Base-by-base conservation (phyloP, 2,797 vertebrate species). In the Epinephelus coioides region DNA sequence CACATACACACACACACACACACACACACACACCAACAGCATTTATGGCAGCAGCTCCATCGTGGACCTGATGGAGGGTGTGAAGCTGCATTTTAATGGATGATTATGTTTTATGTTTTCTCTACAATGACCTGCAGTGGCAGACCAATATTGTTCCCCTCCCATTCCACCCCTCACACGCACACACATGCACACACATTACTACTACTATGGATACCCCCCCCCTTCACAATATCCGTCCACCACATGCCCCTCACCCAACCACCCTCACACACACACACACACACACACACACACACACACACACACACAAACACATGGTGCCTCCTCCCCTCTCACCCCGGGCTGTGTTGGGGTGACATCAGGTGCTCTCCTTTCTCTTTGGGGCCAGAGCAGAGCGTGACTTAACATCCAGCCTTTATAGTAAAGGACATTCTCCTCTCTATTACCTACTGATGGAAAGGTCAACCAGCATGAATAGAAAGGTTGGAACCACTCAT, bases 71-170 rank as follows among this genome's bases (percentile, higher is more conserved):
- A 94, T 94, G 88, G 91, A 92, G 89, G 82, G 82, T 94, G 93
- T 94, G 92, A 93, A 89, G 87, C 89, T 94, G 94, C 94, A 95
- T 95, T 95, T 93, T 95, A 95, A 95, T 95, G 92, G 90, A 90
- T 91, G 90, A 93, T 94, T 95, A 94, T 91, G 83, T 92, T 93
- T 93, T 91, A 93, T 93, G 89, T 92, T 92, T 92, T 93, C 90
- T 92, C 90, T 88, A 87, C 89, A 92, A 92, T 93, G 89, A 91
- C 92, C 92, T 61, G 76, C 77, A 70, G 73, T 81, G 84, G 80
- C 86, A 86, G 82, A 89, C 85, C 88, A 89, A 91, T 94, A 92
- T 91, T 90, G 79, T 86, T 76, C 76, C 68, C 85, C 71, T 71
- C 66, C 47, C 74, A 57, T 62, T 55, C 53, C 63, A 43, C 18